phyloP scores from a whole-genome alignment of 2,113 vertebrate species.

The Alaudala cheleensis region DNA sequence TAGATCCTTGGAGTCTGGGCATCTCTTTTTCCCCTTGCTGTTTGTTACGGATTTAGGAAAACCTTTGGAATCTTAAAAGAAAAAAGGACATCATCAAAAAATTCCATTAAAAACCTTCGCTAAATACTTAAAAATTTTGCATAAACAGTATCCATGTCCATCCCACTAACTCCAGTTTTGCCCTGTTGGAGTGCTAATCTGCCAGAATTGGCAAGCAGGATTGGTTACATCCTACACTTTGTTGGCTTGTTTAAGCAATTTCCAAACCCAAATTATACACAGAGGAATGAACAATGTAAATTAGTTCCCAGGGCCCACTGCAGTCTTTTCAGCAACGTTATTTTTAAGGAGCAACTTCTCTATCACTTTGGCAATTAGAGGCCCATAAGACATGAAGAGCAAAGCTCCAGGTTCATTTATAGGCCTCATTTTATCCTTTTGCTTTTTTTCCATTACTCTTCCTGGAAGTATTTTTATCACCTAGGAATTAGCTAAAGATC shows the following conservation, averaged over 20 bases:
- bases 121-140: neutral
- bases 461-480: neutral
- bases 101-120: neutral
- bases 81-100: slow-evolving; percentile 20
- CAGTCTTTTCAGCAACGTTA: neutral
- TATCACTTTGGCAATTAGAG: neutral
- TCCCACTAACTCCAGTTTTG: neutral
- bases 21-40: slow-evolving; percentile 87
- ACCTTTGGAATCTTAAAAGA: slow-evolving; percentile 87
- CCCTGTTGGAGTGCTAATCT: neutral
- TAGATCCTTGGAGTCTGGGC: slow-evolving; percentile 87
- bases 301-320: neutral
- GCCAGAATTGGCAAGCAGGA: neutral
- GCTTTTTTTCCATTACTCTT: neutral
- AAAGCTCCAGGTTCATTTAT: neutral
- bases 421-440: neutral
- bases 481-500: neutral
- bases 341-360: neutral
- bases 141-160: neutral
- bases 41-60: slow-evolving; percentile 86
- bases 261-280: neutral
- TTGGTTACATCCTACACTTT: neutral
- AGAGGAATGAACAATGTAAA: neutral
- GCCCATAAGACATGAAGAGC: neutral
- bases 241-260: neutral